Conservation (phyloP, 2,113 vertebrate genomes). For the Dromiciops gliroides region DNA sequence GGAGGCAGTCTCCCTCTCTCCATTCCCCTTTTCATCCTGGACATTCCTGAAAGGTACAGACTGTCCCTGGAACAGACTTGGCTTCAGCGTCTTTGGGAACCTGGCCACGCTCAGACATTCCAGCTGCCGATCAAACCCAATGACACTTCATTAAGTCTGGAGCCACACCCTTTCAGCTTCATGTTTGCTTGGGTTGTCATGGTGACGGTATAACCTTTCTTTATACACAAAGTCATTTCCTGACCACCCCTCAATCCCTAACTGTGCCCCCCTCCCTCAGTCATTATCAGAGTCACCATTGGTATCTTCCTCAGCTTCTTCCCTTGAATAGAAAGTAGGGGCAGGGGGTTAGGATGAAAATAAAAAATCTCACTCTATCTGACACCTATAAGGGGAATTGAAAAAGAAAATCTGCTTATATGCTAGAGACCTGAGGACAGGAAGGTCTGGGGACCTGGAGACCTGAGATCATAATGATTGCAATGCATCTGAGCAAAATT, state of each 20-base stretch:
- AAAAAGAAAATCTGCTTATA: not conserved
- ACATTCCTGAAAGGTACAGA: conserved; percentile 62
- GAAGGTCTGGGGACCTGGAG: not conserved
- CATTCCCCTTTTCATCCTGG: conserved; percentile 19
- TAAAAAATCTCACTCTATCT: not conserved
- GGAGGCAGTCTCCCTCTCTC: conserved; percentile 53
- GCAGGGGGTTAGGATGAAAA: not conserved
- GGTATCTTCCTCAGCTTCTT: conserved; percentile 4
- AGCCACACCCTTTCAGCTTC: conserved; percentile 58
- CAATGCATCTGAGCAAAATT: not conserved
- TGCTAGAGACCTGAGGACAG: not conserved
- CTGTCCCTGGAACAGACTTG: conserved; percentile 46
- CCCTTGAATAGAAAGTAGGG: conserved; percentile 37
- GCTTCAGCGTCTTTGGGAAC: conserved; percentile 32
- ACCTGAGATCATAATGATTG: not conserved
- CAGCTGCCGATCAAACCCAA: conserved; percentile 63
- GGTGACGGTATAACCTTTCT: conserved; percentile 56
- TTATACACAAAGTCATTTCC: conserved; percentile 6
- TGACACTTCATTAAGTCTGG: conserved; percentile 67
- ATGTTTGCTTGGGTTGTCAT: conserved; percentile 57
- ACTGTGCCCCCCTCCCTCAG: not conserved
- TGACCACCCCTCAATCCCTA: not conserved
- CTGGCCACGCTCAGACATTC: conserved; percentile 70
- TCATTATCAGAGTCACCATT: conserved; percentile 58
- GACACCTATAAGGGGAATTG: not conserved